These are phyloP conservation scores for Temnothorax nylanderi DNA, from an alignment of 1,140 invertebrate genomes.

Conservation along the genomic window DNA sequence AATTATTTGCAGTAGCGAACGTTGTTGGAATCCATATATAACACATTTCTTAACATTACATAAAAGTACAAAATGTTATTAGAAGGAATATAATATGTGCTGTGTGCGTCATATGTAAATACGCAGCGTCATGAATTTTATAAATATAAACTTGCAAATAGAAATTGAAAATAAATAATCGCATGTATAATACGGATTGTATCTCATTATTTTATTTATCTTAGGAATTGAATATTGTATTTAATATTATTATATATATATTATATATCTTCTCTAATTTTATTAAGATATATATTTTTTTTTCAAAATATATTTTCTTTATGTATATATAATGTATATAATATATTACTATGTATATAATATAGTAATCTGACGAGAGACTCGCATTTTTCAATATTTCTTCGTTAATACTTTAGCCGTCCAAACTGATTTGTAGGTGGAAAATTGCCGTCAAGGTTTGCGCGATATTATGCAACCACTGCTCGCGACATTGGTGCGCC, in stretches of 20 bases:
- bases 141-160: background rate
- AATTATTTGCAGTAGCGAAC: slow-evolving; percentile 18
- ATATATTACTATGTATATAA: background rate
- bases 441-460: slow-evolving; percentile 32
- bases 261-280: background rate
- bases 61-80: background rate
- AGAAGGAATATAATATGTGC: background rate
- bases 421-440: slow-evolving; percentile 5
- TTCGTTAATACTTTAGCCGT: background rate
- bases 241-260: no score
- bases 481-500: background rate
- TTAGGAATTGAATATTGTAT: background rate
- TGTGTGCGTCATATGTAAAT: background rate
- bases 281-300: background rate
- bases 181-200: background rate
- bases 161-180: background rate
- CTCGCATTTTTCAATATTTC: background rate
- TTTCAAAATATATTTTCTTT: background rate
- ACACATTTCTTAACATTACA: background rate
- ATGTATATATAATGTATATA: background rate
- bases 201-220: slow-evolving; percentile 10
- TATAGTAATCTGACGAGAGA: background rate
- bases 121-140: background rate
- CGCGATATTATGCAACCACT: slow-evolving; percentile 42
- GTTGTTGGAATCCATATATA: background rate